Percentiles rank a stretch among this genome's conserved stretches.
phyloP scores from a whole-genome alignment of 2,113 vertebrate genomes.

The Hippocampus barbouri region DNA sequence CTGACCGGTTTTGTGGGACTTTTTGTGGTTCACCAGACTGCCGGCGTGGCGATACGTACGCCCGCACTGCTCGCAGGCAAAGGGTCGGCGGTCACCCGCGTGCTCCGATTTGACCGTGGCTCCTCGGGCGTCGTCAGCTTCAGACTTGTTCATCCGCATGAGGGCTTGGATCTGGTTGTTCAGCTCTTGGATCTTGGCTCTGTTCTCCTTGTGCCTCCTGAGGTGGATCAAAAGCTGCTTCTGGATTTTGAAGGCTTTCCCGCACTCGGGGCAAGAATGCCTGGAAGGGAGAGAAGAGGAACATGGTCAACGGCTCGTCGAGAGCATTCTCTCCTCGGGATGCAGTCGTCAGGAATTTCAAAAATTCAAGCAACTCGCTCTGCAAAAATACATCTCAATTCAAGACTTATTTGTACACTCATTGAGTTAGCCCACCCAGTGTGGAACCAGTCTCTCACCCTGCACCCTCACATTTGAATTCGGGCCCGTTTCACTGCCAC shows the following conservation, averaged over 20 bases:
- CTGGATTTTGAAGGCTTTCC: constrained; percentile 83
- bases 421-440: too few relatives aligned
- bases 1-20: constrained; percentile 84
- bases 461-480: too few relatives aligned
- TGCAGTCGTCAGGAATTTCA: too few relatives aligned
- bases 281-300: constrained; percentile 37
- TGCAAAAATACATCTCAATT: too few relatives aligned
- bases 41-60: constrained; percentile 85
- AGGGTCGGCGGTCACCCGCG: constrained; percentile 69
- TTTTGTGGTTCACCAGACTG: constrained; percentile 86
- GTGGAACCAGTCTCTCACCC: too few relatives aligned
- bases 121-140: constrained; percentile 34
- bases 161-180: constrained; percentile 73
- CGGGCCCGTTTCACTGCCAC: too few relatives aligned
- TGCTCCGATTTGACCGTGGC: constrained; percentile 45
- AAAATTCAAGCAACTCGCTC: too few relatives aligned
- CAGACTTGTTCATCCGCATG: constrained; percentile 66
- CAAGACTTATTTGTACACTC: too few relatives aligned
- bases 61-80: constrained; percentile 82
- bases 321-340: too few relatives aligned
- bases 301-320: not conserved
- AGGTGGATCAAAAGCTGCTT: constrained; percentile 83
- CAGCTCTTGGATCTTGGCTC: constrained; percentile 72
- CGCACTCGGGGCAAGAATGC: constrained; percentile 75
- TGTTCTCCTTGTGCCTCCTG: constrained; percentile 76